phyloP scores from a whole-genome alignment of 92 coral and sea anemone species.

The Muricea muricata region DNA sequence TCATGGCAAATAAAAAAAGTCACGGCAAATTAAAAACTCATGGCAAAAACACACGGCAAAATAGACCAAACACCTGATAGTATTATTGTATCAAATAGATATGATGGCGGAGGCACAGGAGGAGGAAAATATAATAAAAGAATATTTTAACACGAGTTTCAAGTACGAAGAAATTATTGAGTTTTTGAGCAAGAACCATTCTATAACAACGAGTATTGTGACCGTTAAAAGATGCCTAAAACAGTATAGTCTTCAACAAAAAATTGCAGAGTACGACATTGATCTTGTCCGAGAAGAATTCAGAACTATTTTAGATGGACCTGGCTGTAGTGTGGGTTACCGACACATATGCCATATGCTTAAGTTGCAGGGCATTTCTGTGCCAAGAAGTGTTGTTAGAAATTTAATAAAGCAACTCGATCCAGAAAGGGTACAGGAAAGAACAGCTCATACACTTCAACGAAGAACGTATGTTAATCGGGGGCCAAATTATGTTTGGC shows the following conservation, averaged over 20 bases:
- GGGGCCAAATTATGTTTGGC: constrained; percentile 51
- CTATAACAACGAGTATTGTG: background rate
- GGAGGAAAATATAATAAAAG: constrained; percentile 9
- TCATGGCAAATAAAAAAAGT: background rate
- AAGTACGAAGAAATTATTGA: constrained; percentile 22
- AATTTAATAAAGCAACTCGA: constrained; percentile 32
- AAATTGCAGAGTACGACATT: constrained; percentile 31
- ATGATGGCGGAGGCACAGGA: constrained; percentile 29
- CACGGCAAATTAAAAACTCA: constrained; percentile 8
- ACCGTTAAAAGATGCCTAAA: constrained; percentile 29
- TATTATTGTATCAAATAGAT: too few relatives aligned
- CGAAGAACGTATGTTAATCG: constrained; percentile 45
- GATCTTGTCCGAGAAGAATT: background rate
- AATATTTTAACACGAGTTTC: constrained; percentile 40
- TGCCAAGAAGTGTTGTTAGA: constrained; percentile 41
- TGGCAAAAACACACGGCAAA: constrained; percentile 10
- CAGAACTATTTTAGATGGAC: constrained; percentile 14
- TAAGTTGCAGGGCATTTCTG: constrained; percentile 3
- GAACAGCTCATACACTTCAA: constrained; percentile 46
- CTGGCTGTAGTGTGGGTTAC: constrained; percentile 25
- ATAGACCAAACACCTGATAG: constrained; percentile 15
- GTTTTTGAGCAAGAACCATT: constrained; percentile 17
- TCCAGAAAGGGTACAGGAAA: constrained; percentile 33
- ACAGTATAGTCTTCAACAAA: constrained; percentile 27
- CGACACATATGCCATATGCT: constrained; percentile 29